Conservation (phyloP, 2,888 invertebrate species). For the Acanthococcus lagerstroemiae region DNA sequence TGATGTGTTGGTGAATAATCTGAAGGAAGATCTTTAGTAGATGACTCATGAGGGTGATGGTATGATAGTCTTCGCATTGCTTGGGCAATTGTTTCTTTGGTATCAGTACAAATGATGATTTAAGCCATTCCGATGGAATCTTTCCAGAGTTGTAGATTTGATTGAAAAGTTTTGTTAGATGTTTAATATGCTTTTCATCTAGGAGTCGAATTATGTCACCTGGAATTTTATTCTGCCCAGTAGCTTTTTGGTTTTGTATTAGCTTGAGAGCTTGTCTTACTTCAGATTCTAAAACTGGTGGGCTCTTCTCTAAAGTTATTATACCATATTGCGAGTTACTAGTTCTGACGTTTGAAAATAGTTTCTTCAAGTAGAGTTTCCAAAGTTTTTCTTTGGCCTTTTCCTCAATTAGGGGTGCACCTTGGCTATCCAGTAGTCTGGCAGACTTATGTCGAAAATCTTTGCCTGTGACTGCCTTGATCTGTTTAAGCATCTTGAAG, state of each 20-base stretch:
- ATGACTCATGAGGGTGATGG: not conserved
- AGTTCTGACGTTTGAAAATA: too few species aligned
- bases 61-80: not conserved
- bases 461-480: too few species aligned
- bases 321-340: too few species aligned
- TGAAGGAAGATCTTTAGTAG: not conserved
- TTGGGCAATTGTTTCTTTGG: not conserved
- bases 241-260: not conserved
- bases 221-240: not conserved
- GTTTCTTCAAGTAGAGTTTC: too few species aligned
- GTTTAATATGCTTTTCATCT: not conserved
- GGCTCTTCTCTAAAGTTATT: too few species aligned
- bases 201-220: not conserved
- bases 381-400: too few species aligned
- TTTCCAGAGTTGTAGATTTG: not conserved
- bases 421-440: too few species aligned
- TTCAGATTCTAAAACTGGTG: not conserved
- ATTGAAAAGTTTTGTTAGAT: not conserved
- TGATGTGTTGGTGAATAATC: not conserved
- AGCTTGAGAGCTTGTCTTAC: not conserved
- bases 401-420: too few species aligned
- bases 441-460: too few species aligned
- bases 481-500: too few species aligned
- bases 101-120: not conserved
- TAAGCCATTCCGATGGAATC: conserved; percentile 41